phyloP scores from a whole-genome alignment of 2,797 vertebrate species.

The Lepilemur ruficaudatus region DNA sequence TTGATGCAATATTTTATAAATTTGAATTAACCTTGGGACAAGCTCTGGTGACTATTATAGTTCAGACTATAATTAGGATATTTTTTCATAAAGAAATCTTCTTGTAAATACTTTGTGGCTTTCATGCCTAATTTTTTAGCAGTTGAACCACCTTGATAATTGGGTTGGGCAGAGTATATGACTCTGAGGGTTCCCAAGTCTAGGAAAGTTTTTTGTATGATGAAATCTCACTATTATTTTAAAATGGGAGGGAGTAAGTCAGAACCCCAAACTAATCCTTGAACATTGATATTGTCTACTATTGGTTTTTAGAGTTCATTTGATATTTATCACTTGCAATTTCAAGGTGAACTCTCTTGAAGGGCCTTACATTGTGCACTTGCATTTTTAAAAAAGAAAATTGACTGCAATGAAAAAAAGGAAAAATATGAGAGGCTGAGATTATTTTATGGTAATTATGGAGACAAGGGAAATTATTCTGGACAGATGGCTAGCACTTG shows the following conservation, averaged over 20 bases:
- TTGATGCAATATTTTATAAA: background rate
- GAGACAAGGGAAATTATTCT: slow-evolving; percentile 42
- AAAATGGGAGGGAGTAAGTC: background rate
- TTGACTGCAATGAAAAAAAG: background rate
- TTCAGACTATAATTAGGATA: background rate
- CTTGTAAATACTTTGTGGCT: background rate
- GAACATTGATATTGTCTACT: background rate
- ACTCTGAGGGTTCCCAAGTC: background rate
- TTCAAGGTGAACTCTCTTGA: slow-evolving; percentile 17
- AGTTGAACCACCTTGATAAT: background rate
- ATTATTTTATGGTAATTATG: background rate
- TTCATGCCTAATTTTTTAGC: background rate
- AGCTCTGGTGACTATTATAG: background rate
- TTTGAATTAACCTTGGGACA: background rate
- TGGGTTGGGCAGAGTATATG: background rate
- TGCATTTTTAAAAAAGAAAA: slow-evolving; percentile 32
- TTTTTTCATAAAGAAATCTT: slow-evolving; percentile 41
- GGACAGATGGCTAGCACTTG: background rate
- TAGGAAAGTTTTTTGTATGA: background rate
- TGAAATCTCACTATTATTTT: background rate
- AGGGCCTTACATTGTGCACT: background rate
- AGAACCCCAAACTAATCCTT: background rate
- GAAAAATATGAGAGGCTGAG: background rate
- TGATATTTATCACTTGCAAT: background rate
- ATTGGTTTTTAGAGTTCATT: background rate